Base-by-base conservation (phyloP, 2,797 vertebrate species). In the Urophycis tenuis region DNA sequence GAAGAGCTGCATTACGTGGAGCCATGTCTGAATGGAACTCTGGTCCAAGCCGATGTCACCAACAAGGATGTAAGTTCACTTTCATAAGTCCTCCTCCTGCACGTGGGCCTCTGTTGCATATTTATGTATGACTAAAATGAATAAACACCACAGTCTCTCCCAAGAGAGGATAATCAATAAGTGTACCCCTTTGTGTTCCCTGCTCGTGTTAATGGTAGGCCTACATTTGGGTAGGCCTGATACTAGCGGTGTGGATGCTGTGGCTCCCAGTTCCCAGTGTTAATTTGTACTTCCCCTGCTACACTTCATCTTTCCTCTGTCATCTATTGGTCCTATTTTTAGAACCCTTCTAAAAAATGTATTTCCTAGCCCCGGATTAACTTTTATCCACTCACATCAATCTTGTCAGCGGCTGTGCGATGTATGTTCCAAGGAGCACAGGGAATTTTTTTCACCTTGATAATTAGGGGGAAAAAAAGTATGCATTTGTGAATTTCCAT, bases 1-100 rank as follows among this genome's bases (percentile, higher is more conserved):
- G 95, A 98, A 90, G 95, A 96, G 72, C 86, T 98, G 74, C 96
- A 96, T 87, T 99, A 98, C 0, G 97, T 98, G 81, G 97, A 98
- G 79, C 94, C 97, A 0, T 99, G 97, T 81, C 88, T 98, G 80
- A 98, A 98, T 75, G 95, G 95, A 87, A 98, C 97, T 0, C 89
- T 99, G 90, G 96, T 99, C 79, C 97, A 99, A 91, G 97, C 97
- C 4, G 97, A 99, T 81, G 91, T 96, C 87, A 94, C 95, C 85
- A 99, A 99, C 92, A 98, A 99, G 93, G 95, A 98, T 91, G 97
- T 98, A 92, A 94, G 95, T 91, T 73, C 22, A 17, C 29, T 29
- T 75, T 1, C 34, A 69, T 78, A 1, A 77, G 1, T 53, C 12
- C n/a, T 71, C 14, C 11, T 36, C 5, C 45, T 74, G 19, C 3